These are phyloP conservation scores for Maccullochella peelii DNA, from an alignment of 2,113 vertebrate genomes.

Conservation along the genomic window DNA sequence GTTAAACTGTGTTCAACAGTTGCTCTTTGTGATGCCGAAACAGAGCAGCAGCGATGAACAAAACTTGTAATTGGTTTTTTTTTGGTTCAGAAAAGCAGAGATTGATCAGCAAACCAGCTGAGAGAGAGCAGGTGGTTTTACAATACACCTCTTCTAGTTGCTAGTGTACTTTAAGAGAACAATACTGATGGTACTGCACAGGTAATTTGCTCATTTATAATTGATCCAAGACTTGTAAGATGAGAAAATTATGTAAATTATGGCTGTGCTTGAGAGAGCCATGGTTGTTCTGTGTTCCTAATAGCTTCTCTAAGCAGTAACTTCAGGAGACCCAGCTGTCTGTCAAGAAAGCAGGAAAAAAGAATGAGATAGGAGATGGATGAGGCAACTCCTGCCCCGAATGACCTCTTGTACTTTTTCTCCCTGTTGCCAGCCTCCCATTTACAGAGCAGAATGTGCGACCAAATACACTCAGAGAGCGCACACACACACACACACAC, in stretches of 20 bases:
- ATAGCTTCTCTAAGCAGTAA: slow-evolving; percentile 18
- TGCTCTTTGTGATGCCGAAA: not conserved
- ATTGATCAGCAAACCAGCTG: not conserved
- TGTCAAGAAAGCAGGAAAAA: slow-evolving; percentile 9
- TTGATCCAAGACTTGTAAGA: not conserved
- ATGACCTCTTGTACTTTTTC: slow-evolving; percentile 29
- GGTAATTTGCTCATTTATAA: slow-evolving; percentile 1
- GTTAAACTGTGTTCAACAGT: not conserved
- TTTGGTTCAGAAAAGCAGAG: not conserved
- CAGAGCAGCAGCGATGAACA: not conserved
- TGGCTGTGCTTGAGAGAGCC: not conserved
- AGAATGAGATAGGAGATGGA: slow-evolving; percentile 21
- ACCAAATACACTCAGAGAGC: slow-evolving; percentile 7
- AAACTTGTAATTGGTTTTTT: not conserved
- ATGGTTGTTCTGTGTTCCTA: slow-evolving; percentile 8
- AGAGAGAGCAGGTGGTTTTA: slow-evolving; percentile 7
- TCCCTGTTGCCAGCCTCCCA: not conserved
- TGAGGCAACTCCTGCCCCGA: slow-evolving; percentile 27
- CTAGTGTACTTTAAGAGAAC: not conserved
- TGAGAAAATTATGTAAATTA: not conserved
- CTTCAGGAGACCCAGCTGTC: slow-evolving; percentile 25
- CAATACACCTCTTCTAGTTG: not conserved
- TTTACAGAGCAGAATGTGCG: slow-evolving; percentile 17
- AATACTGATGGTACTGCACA: not conserved
- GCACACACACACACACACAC: not conserved